These are phyloP conservation scores for Opisthocomus hoazin DNA, from an alignment of 2,113 vertebrate species.

Conservation along the genomic window DNA sequence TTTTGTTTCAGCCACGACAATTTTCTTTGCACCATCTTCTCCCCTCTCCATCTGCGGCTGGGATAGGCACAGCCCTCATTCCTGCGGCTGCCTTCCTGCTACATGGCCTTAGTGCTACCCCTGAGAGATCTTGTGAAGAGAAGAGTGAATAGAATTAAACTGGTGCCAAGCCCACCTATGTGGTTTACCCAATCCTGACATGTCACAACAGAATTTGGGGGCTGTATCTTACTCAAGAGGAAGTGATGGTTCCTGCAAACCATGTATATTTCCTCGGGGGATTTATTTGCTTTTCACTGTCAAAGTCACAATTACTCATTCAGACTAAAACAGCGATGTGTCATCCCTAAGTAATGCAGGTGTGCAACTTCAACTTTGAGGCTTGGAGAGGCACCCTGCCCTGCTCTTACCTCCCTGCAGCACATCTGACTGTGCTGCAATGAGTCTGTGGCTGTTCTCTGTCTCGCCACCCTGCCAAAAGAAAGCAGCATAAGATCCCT, in stretches of 20 bases:
- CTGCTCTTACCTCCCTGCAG: neutral
- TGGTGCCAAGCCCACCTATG: neutral
- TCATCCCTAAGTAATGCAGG: neutral
- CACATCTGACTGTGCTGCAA: neutral
- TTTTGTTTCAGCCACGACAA: neutral
- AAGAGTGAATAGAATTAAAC: neutral
- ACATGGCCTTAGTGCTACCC: neutral
- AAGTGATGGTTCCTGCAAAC: neutral
- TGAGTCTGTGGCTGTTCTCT: neutral
- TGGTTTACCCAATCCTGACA: neutral
- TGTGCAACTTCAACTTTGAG: neutral
- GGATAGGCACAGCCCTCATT: neutral
- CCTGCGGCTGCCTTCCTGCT: neutral
- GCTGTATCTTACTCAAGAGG: constrained; percentile 9
- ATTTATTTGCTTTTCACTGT: neutral
- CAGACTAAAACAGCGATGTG: neutral
- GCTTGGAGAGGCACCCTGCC: neutral
- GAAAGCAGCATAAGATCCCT: neutral
- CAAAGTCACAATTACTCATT: neutral
- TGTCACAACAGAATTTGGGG: neutral
- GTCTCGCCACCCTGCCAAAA: neutral
- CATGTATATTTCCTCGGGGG: neutral
- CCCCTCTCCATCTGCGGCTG: neutral
- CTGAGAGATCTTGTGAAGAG: neutral
- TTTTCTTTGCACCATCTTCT: neutral